Percentiles rank a stretch among this genome's conserved stretches.
Conservation (phyloP, 2,113 vertebrate species). For the Tonatia bakeri region DNA sequence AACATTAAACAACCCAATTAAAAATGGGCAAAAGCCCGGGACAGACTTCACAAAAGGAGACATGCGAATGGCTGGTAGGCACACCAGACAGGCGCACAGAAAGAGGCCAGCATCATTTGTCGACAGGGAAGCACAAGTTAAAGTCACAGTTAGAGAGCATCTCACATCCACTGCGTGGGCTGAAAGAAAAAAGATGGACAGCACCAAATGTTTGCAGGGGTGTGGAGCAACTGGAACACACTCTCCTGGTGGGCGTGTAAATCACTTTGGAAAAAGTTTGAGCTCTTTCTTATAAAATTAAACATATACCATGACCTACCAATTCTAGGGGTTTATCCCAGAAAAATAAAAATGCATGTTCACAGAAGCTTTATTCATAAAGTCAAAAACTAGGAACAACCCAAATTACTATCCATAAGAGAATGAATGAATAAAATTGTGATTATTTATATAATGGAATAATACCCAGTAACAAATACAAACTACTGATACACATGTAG, state of each 20-base stretch:
- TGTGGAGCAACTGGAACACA: background rate
- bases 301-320: background rate
- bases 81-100: background rate
- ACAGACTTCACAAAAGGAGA: background rate
- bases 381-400: background rate
- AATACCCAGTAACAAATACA: background rate
- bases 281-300: background rate
- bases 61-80: background rate
- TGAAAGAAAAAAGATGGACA: background rate
- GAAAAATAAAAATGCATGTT: background rate
- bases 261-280: background rate
- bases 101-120: background rate
- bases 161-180: background rate
- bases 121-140: background rate
- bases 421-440: background rate
- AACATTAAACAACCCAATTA: background rate
- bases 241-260: background rate
- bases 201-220: background rate
- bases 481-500: background rate
- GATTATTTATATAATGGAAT: background rate
- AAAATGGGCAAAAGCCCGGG: background rate
- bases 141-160: background rate
- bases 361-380: background rate
- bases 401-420: background rate
- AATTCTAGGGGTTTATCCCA: background rate